Evolutionary conservation across 1,140 invertebrate genomes (phyloP).

Genomic region (Cydia strobilella): DNA sequence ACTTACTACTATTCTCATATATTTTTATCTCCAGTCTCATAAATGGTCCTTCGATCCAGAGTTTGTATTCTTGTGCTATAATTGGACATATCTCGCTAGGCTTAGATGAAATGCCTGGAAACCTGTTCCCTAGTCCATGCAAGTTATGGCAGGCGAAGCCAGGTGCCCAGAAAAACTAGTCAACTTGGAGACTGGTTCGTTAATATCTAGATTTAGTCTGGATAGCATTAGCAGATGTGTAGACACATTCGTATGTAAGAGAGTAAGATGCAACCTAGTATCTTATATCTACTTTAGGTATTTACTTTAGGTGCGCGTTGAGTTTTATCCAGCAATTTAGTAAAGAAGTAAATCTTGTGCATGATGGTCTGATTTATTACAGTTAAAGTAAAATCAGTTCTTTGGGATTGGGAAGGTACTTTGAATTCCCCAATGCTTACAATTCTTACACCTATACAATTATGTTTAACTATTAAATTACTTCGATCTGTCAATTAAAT

Average conservation of each 20-base stretch:
- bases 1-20: no score
- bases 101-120: constrained; percentile 13
- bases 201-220: neutral
- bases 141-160: neutral
- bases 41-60: neutral
- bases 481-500: no score
- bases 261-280: neutral
- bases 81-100: neutral
- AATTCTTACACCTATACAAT: no score
- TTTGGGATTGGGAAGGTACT: no score
- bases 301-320: neutral
- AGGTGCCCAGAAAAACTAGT: constrained; percentile 14
- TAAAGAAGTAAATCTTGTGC: no score
- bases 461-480: no score
- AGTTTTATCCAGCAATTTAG: neutral
- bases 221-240: constrained; percentile 7
- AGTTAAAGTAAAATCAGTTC: no score
- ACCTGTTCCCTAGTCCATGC: neutral
- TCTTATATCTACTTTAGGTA: no score
- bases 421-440: no score
- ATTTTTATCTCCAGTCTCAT: no score
- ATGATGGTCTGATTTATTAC: no score
- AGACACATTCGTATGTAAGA: neutral
- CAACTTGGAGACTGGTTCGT: constrained; percentile 1
- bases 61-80: neutral